Percentiles rank a stretch among this genome's conserved stretches.
Conservation (phyloP, 2,797 vertebrate species). For the Chelidonichthys spinosus region DNA sequence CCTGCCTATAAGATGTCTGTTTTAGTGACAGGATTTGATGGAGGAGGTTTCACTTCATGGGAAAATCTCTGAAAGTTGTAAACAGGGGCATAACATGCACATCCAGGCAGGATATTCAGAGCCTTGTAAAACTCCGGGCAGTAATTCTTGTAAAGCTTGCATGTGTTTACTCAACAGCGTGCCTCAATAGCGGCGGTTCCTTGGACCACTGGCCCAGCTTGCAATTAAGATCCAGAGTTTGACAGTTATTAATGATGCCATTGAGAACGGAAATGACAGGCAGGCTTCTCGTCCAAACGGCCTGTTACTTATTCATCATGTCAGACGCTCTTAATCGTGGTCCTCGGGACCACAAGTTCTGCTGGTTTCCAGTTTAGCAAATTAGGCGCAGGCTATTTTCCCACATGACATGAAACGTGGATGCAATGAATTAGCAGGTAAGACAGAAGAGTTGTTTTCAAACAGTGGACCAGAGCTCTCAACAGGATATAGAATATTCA, state of each 20-base stretch:
- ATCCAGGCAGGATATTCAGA: slow-evolving; percentile 77
- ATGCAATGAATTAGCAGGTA: slow-evolving; percentile 53
- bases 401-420: slow-evolving; percentile 55
- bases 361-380: slow-evolving; percentile 63
- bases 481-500: slow-evolving; percentile 8
- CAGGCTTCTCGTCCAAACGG: slow-evolving; percentile 59
- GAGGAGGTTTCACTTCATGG: slow-evolving; percentile 59
- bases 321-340: slow-evolving; percentile 63
- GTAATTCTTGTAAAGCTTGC: slow-evolving; percentile 77
- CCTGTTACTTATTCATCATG: slow-evolving; percentile 70
- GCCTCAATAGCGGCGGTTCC: slow-evolving; percentile 54
- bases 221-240: slow-evolving; percentile 72
- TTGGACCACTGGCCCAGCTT: slow-evolving; percentile 63
- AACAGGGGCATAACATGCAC: slow-evolving; percentile 55
- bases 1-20: slow-evolving; percentile 1
- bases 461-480: slow-evolving; percentile 33
- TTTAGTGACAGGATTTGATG: neutral
- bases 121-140: slow-evolving; percentile 78
- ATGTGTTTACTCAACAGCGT: slow-evolving; percentile 78
- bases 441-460: slow-evolving; percentile 46
- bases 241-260: slow-evolving; percentile 78
- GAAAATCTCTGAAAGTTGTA: slow-evolving; percentile 62
- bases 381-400: slow-evolving; percentile 55
- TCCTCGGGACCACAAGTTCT: slow-evolving; percentile 53
- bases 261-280: slow-evolving; percentile 69